Conservation (phyloP, 1,140 invertebrate genomes). For the Andricus grossulariae region DNA sequence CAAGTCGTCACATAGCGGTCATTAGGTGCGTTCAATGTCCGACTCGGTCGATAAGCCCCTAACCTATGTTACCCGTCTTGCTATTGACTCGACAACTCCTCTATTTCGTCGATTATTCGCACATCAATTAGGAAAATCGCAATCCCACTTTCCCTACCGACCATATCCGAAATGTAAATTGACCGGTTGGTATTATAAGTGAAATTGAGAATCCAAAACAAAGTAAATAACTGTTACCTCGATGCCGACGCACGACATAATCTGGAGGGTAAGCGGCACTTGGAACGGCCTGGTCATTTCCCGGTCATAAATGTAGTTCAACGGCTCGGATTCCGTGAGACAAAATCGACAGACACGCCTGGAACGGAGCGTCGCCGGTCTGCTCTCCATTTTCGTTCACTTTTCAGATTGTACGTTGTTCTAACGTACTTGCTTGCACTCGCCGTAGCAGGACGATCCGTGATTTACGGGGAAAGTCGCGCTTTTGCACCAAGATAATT, state of each 20-base stretch:
- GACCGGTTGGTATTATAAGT: conserved; percentile 11
- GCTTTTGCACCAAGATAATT: conserved; percentile 33
- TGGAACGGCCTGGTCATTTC: conserved; percentile 73
- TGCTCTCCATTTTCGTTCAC: conserved; percentile 77
- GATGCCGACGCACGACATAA: conserved; percentile 84
- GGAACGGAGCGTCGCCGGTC: conserved; percentile 77
- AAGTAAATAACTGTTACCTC: conserved; percentile 78
- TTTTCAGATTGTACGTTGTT: conserved; percentile 8
- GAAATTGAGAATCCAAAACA: conserved; percentile 29
- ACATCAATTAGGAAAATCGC: conserved; percentile 27
- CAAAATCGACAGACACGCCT: conserved; percentile 85
- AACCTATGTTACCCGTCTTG: conserved; percentile 41
- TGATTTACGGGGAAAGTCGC: conserved; percentile 19
- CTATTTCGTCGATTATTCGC: conserved; percentile 38
- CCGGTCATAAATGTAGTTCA: conserved; percentile 81
- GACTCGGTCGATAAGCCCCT: conserved; percentile 37
- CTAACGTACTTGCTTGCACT: not conserved
- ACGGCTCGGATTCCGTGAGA: conserved; percentile 77
- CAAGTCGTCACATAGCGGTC: conserved; percentile 25
- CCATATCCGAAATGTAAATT: not conserved
- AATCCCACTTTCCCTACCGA: not conserved
- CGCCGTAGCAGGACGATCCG: conserved; percentile 7
- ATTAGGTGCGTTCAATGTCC: conserved; percentile 29
- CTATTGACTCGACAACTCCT: conserved; percentile 52
- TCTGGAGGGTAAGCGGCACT: conserved; percentile 82